phyloP scores from a whole-genome alignment of 2,113 vertebrate genomes.

The Verasper variegatus region DNA sequence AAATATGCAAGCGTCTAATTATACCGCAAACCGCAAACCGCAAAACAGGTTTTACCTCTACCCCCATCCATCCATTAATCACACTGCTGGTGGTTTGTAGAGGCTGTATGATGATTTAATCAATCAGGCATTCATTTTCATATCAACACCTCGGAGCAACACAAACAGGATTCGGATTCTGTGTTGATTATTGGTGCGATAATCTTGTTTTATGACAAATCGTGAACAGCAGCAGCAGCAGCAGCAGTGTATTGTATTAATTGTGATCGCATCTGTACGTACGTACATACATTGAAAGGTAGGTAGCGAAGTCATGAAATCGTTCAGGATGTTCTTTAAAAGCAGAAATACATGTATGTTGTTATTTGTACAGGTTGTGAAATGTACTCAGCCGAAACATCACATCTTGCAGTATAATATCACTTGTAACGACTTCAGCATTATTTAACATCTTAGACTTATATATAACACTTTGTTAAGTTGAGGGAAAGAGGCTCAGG shows the following conservation, averaged over 20 bases:
- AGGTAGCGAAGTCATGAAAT: not conserved
- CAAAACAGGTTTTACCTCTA: slow-evolving; percentile 8
- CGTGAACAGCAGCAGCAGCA: not conserved
- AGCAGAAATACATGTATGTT: not conserved
- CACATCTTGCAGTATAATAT: too few relatives aligned
- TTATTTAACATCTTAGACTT: too few relatives aligned
- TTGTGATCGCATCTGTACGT: too few relatives aligned
- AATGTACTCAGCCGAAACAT: too few relatives aligned
- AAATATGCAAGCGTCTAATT: slow-evolving; percentile 51
- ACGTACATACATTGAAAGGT: not conserved
- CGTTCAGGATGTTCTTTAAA: not conserved
- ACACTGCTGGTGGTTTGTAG: not conserved
- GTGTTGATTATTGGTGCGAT: slow-evolving; percentile 10
- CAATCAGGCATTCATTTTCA: slow-evolving; percentile 32
- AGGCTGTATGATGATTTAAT: slow-evolving; percentile 22
- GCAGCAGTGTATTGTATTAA: too few relatives aligned
- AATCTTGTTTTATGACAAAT: not conserved
- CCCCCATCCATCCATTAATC: not conserved
- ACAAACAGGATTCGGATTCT: slow-evolving; percentile 3
- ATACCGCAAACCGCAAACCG: slow-evolving; percentile 11
- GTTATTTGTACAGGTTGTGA: not conserved
- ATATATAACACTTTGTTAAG: too few relatives aligned
- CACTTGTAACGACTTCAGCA: too few relatives aligned
- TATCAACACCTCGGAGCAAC: slow-evolving; percentile 28
- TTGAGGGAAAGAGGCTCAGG: too few relatives aligned